Evolutionary conservation across 2,888 invertebrate species (phyloP), one percentile per base, ranked within the genome.

Genomic region (Amphipyra berbera): DNA sequence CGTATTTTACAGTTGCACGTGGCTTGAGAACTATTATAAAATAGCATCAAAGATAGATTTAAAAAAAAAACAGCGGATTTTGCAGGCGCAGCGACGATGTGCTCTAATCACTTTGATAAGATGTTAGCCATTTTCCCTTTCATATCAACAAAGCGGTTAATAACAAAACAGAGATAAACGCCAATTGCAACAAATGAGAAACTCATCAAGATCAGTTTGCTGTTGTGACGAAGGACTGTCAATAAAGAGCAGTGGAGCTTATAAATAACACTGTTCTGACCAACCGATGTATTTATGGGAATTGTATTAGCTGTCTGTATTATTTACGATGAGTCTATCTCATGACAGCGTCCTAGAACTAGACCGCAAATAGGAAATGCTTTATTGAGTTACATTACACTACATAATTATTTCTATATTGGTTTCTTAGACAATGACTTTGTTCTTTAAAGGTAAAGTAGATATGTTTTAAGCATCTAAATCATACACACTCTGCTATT

Each of bases 351-450:
- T 45, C 42, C 67, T 58, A 52, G 61, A 63, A 68, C 49, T 45
- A 61, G 53, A 64, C 67, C 62, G 44, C 69, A 70, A 64, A 7
- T 12, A 44, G 21, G 47, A 65, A 60, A 4, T 33, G 33, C 9
- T 33, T 21, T 21, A 21, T 21, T 21, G 21, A 21, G 21, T 21
- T 21, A 21, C n/a, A n/a, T n/a, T n/a, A n/a, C n/a, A n/a, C n/a
- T n/a, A n/a, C 21, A 21, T 21, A 21, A 21, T 21, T 21, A 21
- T 21, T 21, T 21, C 21, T 21, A 21, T n/a, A n/a, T n/a, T n/a
- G n/a, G n/a, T n/a, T n/a, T n/a, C n/a, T n/a, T n/a, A n/a, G n/a
- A n/a, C n/a, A n/a, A n/a, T n/a, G n/a, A n/a, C n/a, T n/a, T n/a
- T n/a, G n/a, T n/a, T n/a, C n/a, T n/a, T n/a, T n/a, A n/a, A n/a